These are phyloP conservation scores for Chaetorhynchus papuensis DNA, from an alignment of 2,113 vertebrate genomes.

Conservation along the genomic window DNA sequence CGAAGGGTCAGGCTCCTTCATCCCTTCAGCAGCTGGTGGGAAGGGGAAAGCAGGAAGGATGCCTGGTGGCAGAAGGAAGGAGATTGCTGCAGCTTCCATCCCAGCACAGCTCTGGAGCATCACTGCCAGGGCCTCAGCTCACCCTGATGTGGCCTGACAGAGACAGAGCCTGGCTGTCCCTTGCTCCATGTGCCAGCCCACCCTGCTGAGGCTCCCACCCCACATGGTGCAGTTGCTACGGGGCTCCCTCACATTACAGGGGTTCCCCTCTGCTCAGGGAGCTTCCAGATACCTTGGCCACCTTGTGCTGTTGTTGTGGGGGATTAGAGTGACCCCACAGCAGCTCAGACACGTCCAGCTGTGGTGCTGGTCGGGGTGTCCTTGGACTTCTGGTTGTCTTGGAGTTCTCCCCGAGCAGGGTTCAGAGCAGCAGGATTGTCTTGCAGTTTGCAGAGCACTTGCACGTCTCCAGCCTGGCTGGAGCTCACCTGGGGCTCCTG, in stretches of 20 bases:
- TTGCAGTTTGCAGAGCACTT: background rate
- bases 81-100: background rate
- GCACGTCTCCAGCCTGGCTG: background rate
- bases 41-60: background rate
- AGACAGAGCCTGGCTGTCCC: background rate
- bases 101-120: background rate
- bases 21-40: background rate
- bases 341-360: background rate
- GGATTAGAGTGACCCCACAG: background rate
- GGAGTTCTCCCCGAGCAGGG: no score
- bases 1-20: background rate
- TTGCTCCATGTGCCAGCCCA: background rate
- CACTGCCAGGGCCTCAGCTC: background rate
- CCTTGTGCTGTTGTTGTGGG: background rate
- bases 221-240: accelerated
- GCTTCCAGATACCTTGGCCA: background rate
- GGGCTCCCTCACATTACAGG: background rate
- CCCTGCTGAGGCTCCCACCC: background rate
- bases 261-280: background rate
- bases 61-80: background rate
- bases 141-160: background rate
- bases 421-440: background rate
- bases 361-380: background rate
- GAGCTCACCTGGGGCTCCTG: background rate
- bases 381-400: background rate